Percentiles rank a stretch among this genome's conserved stretches.
Evolutionary conservation across 1,140 invertebrate species (phyloP).

Genomic region (Subanguina moxae): DNA sequence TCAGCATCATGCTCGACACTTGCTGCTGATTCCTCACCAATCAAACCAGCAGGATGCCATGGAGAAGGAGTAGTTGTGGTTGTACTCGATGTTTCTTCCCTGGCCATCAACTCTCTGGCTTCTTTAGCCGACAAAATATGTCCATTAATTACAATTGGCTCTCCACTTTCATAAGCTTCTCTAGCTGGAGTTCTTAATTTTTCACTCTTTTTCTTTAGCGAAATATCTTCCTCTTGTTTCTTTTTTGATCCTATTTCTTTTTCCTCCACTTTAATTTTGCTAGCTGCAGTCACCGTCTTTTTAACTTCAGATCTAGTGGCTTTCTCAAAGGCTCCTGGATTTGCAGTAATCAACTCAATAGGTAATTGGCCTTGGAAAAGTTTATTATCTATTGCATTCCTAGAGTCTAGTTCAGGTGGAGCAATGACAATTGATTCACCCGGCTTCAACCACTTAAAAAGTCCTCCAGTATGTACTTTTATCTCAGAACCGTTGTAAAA

Average conservation of each 20-base stretch:
- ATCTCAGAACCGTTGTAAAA: background rate
- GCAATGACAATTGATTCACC: slow-evolving; percentile 10
- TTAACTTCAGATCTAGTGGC: background rate
- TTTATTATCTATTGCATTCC: too few species aligned
- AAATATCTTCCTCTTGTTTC: background rate
- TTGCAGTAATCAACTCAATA: background rate
- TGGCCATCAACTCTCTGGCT: slow-evolving; percentile 1
- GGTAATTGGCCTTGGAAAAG: too few species aligned
- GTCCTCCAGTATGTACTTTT: slow-evolving; percentile 9
- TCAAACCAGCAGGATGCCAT: slow-evolving; percentile 23
- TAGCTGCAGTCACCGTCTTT: background rate
- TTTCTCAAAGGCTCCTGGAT: background rate
- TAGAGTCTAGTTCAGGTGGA: background rate
- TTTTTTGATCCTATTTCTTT: slow-evolving; percentile 4
- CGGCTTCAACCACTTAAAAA: slow-evolving; percentile 14
- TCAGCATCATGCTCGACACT: slow-evolving; percentile 11
- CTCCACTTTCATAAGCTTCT: slow-evolving; percentile 6
- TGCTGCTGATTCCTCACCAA: slow-evolving; percentile 6
- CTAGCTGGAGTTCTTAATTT: background rate
- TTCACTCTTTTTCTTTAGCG: slow-evolving; percentile 4
- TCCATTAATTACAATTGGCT: slow-evolving; percentile 29
- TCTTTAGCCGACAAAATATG: slow-evolving; percentile 25
- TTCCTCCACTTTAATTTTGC: slow-evolving; percentile 13
- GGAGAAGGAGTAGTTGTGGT: slow-evolving; percentile 25
- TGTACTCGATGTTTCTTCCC: slow-evolving; percentile 22